Conservation (phyloP, 1,140 invertebrate species). For the Drosophila azteca region DNA sequence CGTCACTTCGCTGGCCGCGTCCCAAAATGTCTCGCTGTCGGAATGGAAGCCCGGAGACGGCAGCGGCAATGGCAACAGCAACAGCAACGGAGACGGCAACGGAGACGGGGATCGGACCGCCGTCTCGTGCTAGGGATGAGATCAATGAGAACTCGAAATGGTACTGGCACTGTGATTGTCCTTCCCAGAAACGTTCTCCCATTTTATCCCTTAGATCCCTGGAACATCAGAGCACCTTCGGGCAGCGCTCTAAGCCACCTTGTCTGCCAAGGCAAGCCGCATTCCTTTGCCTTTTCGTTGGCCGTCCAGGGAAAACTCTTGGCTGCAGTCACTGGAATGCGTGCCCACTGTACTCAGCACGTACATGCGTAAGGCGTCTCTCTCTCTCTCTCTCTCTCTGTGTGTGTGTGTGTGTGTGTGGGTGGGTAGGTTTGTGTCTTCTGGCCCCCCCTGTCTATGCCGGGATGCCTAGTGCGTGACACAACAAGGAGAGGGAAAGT, state of each 20-base stretch:
- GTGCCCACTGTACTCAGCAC: conserved; percentile 42
- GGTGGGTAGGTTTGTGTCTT: conserved; percentile 22
- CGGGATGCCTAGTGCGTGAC: conserved; percentile 43
- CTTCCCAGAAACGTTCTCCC: too few species aligned
- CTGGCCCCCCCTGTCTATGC: conserved; percentile 22
- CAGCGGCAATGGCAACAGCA: too few species aligned
- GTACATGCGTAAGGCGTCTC: conserved; percentile 12
- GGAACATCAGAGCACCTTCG: neutral
- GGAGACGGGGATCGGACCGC: too few species aligned
- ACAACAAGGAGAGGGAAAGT: conserved; percentile 36
- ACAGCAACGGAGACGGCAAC: neutral
- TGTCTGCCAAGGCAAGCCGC: neutral
- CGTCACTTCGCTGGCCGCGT: conserved; percentile 50
- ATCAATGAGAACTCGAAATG: too few species aligned
- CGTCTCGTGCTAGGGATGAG: too few species aligned
- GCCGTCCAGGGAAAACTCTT: conserved; percentile 12
- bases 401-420: conserved; percentile 8
- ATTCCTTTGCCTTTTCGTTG: neutral
- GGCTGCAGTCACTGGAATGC: conserved; percentile 13
- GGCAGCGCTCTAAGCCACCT: neutral
- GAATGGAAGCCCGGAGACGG: conserved; percentile 12
- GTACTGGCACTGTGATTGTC: too few species aligned
- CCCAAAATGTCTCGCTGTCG: conserved; percentile 31
- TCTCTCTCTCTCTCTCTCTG: too few species aligned
- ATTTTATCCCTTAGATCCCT: too few species aligned